Evolutionary conservation across 1,140 invertebrate genomes (phyloP).

Genomic region (Ctenoplectra terminalis): DNA sequence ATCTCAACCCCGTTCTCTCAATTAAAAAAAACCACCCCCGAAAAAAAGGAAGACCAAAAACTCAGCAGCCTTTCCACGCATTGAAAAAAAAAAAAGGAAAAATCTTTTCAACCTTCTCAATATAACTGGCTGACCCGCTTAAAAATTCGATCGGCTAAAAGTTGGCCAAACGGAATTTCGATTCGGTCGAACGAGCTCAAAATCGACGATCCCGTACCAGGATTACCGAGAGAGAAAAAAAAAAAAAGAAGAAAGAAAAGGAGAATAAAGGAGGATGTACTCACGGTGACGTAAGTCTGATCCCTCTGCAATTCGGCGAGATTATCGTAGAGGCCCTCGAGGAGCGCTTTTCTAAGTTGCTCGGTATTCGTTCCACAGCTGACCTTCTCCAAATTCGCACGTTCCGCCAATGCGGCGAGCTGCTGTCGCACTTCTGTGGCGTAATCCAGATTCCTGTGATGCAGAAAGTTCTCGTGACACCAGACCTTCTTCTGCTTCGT

Average conservation of each 20-base stretch:
- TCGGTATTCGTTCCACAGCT: conserved; percentile 91
- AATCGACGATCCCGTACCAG: neutral
- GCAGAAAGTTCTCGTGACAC: conserved; percentile 96
- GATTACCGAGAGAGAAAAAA: conserved; percentile 44
- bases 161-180: neutral
- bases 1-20: too few species aligned
- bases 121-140: neutral
- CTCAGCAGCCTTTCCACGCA: too few species aligned
- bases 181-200: too few species aligned
- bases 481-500: conserved; percentile 91
- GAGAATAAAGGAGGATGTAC: conserved; percentile 48
- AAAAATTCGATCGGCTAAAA: neutral
- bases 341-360: conserved; percentile 89
- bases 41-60: too few species aligned
- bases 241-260: neutral
- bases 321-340: conserved; percentile 94
- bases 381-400: conserved; percentile 86
- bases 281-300: conserved; percentile 89
- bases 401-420: conserved; percentile 89
- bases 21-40: neutral
- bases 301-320: conserved; percentile 92
- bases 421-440: conserved; percentile 93
- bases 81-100: too few species aligned
- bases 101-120: too few species aligned
- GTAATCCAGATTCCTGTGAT: conserved; percentile 92